A percentile compares a stretch with the other conserved stretches of the same genome.
phyloP scores from a whole-genome alignment of 2,888 invertebrate genomes.

The Drosophila rellima region DNA sequence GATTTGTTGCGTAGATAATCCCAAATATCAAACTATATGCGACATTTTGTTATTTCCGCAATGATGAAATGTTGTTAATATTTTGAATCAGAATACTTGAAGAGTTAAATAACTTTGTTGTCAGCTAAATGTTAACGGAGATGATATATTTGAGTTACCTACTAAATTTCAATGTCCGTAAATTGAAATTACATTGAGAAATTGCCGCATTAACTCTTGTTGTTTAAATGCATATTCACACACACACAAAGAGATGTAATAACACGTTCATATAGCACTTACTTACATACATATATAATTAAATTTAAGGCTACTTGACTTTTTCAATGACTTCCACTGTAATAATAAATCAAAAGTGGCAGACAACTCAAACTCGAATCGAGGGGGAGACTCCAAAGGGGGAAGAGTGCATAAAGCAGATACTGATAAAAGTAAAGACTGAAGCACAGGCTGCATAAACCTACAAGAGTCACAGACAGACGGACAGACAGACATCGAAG shows the following conservation, averaged over 20 bases:
- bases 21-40: neutral
- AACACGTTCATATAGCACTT: conserved; percentile 16
- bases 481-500: conserved; percentile 7
- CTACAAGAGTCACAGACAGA: neutral
- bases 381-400: neutral
- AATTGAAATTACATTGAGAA: conserved; percentile 42
- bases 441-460: conserved; percentile 28
- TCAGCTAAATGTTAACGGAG: conserved; percentile 2
- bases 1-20: conserved; percentile 2
- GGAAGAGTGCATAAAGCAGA: conserved; percentile 26
- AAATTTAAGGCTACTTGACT: conserved; percentile 73
- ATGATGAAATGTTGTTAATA: neutral
- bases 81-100: neutral
- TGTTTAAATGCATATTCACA: conserved; percentile 27
- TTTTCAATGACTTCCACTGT: conserved; percentile 79
- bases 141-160: conserved; percentile 3
- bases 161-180: conserved; percentile 27
- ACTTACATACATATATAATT: conserved; percentile 44
- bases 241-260: conserved; percentile 12
- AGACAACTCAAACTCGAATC: conserved; percentile 34
- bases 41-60: neutral
- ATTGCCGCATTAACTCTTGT: conserved; percentile 30
- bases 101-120: neutral
- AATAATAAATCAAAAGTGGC: conserved; percentile 63
- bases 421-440: conserved; percentile 24